phyloP scores from a whole-genome alignment of 1,140 invertebrate genomes.

The Ooceraea biroi region DNA sequence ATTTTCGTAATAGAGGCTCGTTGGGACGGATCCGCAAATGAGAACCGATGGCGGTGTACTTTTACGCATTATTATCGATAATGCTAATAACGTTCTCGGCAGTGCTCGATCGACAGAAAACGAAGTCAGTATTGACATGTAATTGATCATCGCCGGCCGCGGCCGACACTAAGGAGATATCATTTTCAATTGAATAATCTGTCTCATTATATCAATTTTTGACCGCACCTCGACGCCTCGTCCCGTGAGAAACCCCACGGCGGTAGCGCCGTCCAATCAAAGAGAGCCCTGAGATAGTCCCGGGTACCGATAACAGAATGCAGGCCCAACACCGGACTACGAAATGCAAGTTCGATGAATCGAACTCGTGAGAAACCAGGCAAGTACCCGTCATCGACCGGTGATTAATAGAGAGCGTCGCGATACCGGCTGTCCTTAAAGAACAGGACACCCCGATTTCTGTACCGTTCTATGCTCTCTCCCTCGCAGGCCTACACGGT shows the following conservation, averaged over 20 bases:
- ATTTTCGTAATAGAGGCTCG: conserved; percentile 40
- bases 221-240: conserved; percentile 27
- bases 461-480: conserved; percentile 24
- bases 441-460: conserved; percentile 65
- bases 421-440: conserved; percentile 68
- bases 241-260: conserved; percentile 47
- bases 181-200: conserved; percentile 64
- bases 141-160: conserved; percentile 59
- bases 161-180: conserved; percentile 36
- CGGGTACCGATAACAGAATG: conserved; percentile 63
- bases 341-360: conserved; percentile 66
- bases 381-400: conserved; percentile 68
- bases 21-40: conserved; percentile 1
- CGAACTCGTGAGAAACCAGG: conserved; percentile 71
- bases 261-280: conserved; percentile 64
- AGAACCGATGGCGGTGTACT: neutral
- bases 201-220: conserved; percentile 59
- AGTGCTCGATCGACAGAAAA: conserved; percentile 30
- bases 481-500: conserved; percentile 63
- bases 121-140: conserved; percentile 12
- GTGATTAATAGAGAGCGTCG: conserved; percentile 76
- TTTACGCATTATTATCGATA: conserved; percentile 26
- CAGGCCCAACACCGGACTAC: conserved; percentile 15
- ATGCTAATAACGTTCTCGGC: conserved; percentile 39
- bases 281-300: conserved; percentile 50